These are phyloP conservation scores for Boulengeromyrus knoepffleri DNA, from an alignment of 2,113 vertebrate genomes.

Conservation along the genomic window DNA sequence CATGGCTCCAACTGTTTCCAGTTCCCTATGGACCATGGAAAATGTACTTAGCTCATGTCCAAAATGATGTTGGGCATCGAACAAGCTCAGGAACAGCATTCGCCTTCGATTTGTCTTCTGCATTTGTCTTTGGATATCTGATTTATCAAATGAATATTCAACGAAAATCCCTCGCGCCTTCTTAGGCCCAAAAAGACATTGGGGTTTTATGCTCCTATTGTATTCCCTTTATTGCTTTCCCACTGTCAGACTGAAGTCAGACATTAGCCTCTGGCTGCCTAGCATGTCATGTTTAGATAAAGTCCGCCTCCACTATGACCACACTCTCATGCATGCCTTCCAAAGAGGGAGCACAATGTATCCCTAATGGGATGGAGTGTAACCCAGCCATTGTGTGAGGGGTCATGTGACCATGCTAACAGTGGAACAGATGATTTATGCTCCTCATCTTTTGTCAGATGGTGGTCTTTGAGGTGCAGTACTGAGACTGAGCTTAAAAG, in stretches of 20 bases:
- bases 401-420: conserved; percentile 12
- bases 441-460: conserved; percentile 49
- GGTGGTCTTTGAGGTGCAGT: conserved; percentile 31
- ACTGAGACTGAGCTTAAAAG: conserved; percentile 49
- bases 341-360: conserved; percentile 34
- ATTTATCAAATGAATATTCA: not conserved
- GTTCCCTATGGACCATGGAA: not conserved
- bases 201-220: not conserved
- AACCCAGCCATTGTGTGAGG: conserved; percentile 31
- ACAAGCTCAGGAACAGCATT: not conserved
- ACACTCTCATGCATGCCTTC: conserved; percentile 29
- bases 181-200: not conserved
- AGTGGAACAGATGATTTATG: conserved; percentile 55
- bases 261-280: conserved; percentile 10
- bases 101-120: not conserved
- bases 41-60: not conserved
- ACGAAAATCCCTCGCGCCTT: not conserved
- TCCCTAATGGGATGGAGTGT: conserved; percentile 32
- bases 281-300: conserved; percentile 31
- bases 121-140: not conserved
- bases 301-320: conserved; percentile 17
- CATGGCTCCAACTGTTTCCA: no score
- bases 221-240: not conserved
- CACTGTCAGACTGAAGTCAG: conserved; percentile 6
- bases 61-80: not conserved